Conservation (phyloP, 1,140 invertebrate species). For the Acromyrmex echinatior region DNA sequence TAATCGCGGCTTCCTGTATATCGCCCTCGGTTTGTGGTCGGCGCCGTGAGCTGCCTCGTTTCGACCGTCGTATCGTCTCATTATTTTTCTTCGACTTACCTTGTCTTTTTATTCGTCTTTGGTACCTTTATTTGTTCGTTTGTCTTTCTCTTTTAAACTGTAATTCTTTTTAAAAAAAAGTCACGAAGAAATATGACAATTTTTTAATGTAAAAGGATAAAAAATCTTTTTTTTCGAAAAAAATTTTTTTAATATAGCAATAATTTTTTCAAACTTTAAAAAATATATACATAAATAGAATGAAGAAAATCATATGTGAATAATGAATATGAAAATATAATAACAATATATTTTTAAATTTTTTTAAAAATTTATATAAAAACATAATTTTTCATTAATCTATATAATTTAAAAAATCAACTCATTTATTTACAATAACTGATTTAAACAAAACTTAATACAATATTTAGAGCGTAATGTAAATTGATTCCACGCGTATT, state of each 20-base stretch:
- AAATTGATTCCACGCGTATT: not conserved
- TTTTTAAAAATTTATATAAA: not conserved
- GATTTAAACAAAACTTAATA: not conserved
- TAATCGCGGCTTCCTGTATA: slow-evolving; percentile 71
- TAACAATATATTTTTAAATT: not conserved
- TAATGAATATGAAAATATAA: not conserved
- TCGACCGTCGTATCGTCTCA: slow-evolving; percentile 36
- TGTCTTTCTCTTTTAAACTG: not conserved
- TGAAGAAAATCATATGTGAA: not conserved
- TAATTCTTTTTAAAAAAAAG: not conserved
- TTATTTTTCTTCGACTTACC: slow-evolving; percentile 62
- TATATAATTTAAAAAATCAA: not conserved
- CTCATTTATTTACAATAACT: not conserved
- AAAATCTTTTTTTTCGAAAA: not conserved
- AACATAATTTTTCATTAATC: not conserved
- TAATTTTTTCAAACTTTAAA: not conserved
- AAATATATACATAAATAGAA: not conserved
- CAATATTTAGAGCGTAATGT: not conserved
- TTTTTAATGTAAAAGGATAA: not conserved
- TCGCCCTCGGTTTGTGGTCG: slow-evolving; percentile 60
- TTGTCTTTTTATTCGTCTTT: not conserved
- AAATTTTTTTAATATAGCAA: not conserved
- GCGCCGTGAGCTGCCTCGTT: slow-evolving; percentile 39
- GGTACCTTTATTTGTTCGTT: not conserved
- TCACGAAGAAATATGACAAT: not conserved